These are phyloP conservation scores for Arrhamphus sclerolepis DNA, from an alignment of 2,797 vertebrate species.

Conservation along the genomic window DNA sequence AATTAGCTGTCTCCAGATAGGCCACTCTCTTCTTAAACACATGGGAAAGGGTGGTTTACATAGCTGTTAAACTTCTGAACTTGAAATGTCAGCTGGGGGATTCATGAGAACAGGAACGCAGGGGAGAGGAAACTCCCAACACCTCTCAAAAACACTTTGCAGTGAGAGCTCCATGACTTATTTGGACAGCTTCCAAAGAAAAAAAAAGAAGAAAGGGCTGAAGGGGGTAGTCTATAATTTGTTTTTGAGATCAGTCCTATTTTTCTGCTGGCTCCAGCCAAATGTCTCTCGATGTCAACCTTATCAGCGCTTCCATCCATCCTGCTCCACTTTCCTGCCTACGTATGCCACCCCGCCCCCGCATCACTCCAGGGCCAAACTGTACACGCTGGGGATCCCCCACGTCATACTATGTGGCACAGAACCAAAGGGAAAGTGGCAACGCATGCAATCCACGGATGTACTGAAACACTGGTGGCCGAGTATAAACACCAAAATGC, in stretches of 20 bases:
- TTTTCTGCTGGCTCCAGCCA: conserved; percentile 67
- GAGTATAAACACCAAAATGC: conserved; percentile 9
- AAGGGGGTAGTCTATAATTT: conserved; percentile 57
- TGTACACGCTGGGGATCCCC: conserved; percentile 54
- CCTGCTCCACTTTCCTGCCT: conserved; percentile 73
- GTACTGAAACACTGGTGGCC: not conserved
- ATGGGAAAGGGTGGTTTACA: not conserved
- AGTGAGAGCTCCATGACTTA: conserved; percentile 46
- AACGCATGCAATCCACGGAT: conserved; percentile 10
- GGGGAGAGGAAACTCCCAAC: conserved; percentile 22
- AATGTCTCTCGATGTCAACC: conserved; percentile 67
- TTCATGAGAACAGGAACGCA: conserved; percentile 37
- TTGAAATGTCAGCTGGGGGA: conserved; percentile 31
- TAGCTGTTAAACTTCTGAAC: conserved; percentile 5
- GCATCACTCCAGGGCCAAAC: conserved; percentile 46
- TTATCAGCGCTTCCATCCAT: conserved; percentile 81
- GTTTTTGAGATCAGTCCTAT: conserved; percentile 52
- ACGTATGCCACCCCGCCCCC: conserved; percentile 37
- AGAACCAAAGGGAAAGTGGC: conserved; percentile 27
- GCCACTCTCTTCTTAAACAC: no score
- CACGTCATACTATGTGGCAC: conserved; percentile 43
- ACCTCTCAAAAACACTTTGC: conserved; percentile 39
- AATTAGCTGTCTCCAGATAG: no score
- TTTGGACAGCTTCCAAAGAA: conserved; percentile 66
- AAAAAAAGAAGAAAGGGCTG: conserved; percentile 49